Conservation (phyloP, 2,113 vertebrate genomes). For the Calonectris borealis region DNA sequence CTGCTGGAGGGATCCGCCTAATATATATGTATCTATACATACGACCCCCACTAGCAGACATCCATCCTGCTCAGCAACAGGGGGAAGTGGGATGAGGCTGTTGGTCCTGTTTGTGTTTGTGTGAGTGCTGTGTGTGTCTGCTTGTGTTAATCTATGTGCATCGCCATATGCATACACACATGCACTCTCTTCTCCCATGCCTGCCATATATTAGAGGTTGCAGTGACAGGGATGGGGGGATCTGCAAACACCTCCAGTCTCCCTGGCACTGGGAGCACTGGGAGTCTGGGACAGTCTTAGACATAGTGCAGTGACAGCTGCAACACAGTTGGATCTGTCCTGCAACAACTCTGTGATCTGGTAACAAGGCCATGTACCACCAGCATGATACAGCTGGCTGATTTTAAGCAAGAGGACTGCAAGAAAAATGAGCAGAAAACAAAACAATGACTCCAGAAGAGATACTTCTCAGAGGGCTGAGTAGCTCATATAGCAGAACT, state of each 20-base stretch:
- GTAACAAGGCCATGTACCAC: background rate
- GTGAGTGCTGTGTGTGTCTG: background rate
- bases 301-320: background rate
- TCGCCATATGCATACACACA: too few relatives aligned
- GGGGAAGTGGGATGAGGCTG: background rate
- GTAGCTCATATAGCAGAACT: background rate
- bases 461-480: background rate
- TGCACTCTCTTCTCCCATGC: background rate
- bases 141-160: background rate
- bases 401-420: background rate
- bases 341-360: background rate
- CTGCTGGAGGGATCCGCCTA: fast-evolving
- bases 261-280: background rate
- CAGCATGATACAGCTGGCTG: background rate
- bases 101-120: background rate
- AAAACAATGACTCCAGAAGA: background rate
- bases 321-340: background rate
- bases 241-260: background rate
- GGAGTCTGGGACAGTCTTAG: background rate
- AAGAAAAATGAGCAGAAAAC: background rate
- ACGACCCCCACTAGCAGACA: background rate
- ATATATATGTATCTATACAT: too few relatives aligned
- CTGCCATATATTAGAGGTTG: background rate
- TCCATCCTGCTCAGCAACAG: too few relatives aligned
- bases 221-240: background rate